Evolutionary conservation across 2,888 invertebrate species (phyloP).

Genomic region (Chesias legatella): DNA sequence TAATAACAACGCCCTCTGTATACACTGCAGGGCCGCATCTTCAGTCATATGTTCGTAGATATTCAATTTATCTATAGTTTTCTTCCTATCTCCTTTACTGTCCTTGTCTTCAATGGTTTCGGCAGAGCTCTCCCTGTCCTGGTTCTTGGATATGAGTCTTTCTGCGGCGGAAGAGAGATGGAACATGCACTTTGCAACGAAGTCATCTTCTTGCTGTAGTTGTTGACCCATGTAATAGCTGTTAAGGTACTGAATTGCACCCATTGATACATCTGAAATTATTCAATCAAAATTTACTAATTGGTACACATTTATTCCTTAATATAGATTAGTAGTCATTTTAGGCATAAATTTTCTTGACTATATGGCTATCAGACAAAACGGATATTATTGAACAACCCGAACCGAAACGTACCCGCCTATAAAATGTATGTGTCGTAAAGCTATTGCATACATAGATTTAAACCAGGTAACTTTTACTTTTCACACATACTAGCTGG

Average conservation of each 20-base stretch:
- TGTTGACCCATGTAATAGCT: slow-evolving; percentile 96
- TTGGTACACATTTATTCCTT: too few species aligned
- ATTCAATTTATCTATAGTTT: slow-evolving; percentile 62
- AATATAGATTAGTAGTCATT: too few species aligned
- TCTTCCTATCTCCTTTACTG: slow-evolving; percentile 33
- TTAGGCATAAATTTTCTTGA: too few species aligned
- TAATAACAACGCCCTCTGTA: slow-evolving; percentile 92
- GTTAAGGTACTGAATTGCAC: slow-evolving; percentile 96
- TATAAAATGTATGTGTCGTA: too few species aligned
- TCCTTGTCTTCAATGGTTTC: slow-evolving; percentile 41
- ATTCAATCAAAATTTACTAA: neutral
- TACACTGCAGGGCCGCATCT: slow-evolving; percentile 91
- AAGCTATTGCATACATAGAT: too few species aligned
- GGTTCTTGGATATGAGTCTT: slow-evolving; percentile 78
- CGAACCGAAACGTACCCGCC: too few species aligned
- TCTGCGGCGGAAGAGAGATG: slow-evolving; percentile 91
- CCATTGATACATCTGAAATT: slow-evolving; percentile 90
- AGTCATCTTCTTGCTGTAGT: slow-evolving; percentile 94
- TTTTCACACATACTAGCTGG: neutral
- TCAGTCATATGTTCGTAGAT: slow-evolving; percentile 80
- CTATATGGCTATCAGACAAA: too few species aligned
- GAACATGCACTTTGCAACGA: slow-evolving; percentile 96
- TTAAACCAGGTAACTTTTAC: too few species aligned
- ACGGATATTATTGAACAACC: too few species aligned
- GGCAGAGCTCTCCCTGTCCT: slow-evolving; percentile 41